Evolutionary conservation across 2,888 invertebrate species (phyloP).

Genomic region (Beris chalybata): DNA sequence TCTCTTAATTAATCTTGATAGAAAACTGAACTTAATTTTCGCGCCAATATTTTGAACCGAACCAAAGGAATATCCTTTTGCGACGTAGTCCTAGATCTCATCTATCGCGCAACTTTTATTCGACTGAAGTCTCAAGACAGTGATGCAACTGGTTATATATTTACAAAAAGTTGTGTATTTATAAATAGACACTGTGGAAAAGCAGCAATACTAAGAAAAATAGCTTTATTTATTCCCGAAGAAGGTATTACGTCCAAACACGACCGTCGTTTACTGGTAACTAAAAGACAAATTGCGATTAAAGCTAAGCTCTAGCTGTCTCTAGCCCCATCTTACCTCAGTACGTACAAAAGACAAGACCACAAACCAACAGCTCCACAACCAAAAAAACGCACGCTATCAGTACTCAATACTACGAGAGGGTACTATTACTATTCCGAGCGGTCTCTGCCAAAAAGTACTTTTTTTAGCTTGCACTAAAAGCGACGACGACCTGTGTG

Average conservation of each 20-base stretch:
- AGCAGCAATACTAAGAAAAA: slow-evolving; percentile 6
- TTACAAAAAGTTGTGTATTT: slow-evolving; percentile 38
- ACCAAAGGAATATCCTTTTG: slow-evolving; percentile 6
- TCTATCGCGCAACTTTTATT: slow-evolving; percentile 48
- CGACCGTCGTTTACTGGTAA: slow-evolving; percentile 35
- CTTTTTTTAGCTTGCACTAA: slow-evolving; percentile 25
- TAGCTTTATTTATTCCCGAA: slow-evolving; percentile 4
- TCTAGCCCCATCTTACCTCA: slow-evolving; percentile 33
- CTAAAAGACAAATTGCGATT: slow-evolving; percentile 30
- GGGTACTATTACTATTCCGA: slow-evolving; percentile 8
- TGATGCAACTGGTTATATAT: slow-evolving; percentile 59
- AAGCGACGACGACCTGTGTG: slow-evolving; percentile 16
- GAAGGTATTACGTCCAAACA: slow-evolving; percentile 33
- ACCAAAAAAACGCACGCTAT: not conserved
- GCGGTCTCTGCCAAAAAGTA: slow-evolving; percentile 28
- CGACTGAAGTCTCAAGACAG: slow-evolving; percentile 57
- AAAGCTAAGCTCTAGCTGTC: slow-evolving; percentile 16
- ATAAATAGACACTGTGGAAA: slow-evolving; percentile 33
- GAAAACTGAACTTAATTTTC: not conserved
- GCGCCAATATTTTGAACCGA: slow-evolving; percentile 8
- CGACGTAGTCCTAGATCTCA: slow-evolving; percentile 32
- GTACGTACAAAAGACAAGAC: slow-evolving; percentile 11
- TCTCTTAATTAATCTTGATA: slow-evolving; percentile 6
- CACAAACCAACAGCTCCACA: slow-evolving; percentile 1
- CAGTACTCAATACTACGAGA: slow-evolving; percentile 15